A percentile compares a stretch with the other conserved stretches of the same genome.
Conservation (phyloP, 1,140 invertebrate species). For the Eurosta solidaginis region DNA sequence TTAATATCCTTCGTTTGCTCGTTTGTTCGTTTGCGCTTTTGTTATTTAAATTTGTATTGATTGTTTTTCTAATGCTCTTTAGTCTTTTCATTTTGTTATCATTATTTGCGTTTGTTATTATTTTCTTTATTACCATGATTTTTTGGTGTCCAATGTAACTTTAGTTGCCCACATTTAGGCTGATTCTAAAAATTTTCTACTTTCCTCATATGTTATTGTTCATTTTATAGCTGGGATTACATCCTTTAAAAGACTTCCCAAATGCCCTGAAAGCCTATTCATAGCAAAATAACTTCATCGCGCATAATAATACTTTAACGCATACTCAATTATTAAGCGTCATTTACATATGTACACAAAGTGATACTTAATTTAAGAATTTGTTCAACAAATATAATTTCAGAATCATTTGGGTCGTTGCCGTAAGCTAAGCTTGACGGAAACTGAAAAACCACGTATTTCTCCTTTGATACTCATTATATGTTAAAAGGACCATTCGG, state of each 20-base stretch:
- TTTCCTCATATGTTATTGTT: background rate
- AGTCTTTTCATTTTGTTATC: background rate
- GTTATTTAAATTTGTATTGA: constrained; percentile 1
- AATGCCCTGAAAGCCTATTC: background rate
- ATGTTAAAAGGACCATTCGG: no score
- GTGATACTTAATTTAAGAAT: no score
- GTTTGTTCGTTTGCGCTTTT: background rate
- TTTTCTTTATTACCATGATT: background rate
- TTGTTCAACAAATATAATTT: no score
- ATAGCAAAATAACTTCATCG: background rate
- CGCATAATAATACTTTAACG: no score
- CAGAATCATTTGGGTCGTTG: no score
- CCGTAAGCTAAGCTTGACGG: no score
- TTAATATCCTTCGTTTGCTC: background rate
- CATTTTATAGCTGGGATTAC: background rate
- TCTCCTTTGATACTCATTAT: no score
- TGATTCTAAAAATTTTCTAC: background rate
- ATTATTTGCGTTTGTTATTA: background rate
- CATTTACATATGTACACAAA: no score
- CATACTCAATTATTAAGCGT: no score
- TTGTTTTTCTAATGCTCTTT: background rate
- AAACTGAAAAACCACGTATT: no score
- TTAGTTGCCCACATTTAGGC: background rate
- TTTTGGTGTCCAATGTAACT: background rate
- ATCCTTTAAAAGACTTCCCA: background rate